Evolutionary conservation across 2,888 invertebrate species (phyloP).

Genomic region (Philaethria dido): DNA sequence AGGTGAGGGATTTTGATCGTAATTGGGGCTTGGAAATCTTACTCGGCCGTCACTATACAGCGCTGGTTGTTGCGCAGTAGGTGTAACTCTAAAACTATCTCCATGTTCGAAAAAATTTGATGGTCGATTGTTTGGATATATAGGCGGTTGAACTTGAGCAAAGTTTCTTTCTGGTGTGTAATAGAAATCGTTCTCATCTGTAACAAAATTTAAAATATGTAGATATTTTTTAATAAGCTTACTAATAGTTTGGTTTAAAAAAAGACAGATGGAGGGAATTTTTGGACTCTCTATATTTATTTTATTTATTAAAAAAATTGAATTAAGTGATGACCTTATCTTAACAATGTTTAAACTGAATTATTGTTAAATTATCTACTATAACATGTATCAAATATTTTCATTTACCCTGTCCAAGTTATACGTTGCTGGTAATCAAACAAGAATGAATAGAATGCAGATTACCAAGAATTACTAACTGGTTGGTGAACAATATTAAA

Average conservation of each 20-base stretch:
- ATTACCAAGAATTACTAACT: background rate
- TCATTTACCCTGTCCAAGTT: background rate
- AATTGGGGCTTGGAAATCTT: conserved; percentile 76
- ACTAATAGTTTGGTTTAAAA: background rate
- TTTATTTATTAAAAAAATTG: too few species aligned
- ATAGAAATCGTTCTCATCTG: conserved; percentile 79
- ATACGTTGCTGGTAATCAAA: background rate
- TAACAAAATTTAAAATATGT: conserved; percentile 55
- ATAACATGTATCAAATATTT: background rate
- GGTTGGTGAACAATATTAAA: conserved; percentile 2
- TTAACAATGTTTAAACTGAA: too few species aligned
- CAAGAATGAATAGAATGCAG: background rate
- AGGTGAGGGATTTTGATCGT: conserved; percentile 79
- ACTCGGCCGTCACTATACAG: conserved; percentile 68
- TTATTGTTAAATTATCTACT: too few species aligned
- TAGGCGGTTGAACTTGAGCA: conserved; percentile 80
- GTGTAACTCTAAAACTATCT: conserved; percentile 66
- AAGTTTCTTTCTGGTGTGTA: conserved; percentile 80
- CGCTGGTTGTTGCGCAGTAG: conserved; percentile 61
- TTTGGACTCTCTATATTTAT: too few species aligned
- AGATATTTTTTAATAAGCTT: background rate
- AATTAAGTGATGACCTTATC: too few species aligned
- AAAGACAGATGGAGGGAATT: background rate
- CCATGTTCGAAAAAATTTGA: conserved; percentile 70
- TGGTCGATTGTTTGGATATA: conserved; percentile 71